Evolutionary conservation across 2,113 vertebrate species (phyloP).

Genomic region (Oreotrochilus melanogaster): DNA sequence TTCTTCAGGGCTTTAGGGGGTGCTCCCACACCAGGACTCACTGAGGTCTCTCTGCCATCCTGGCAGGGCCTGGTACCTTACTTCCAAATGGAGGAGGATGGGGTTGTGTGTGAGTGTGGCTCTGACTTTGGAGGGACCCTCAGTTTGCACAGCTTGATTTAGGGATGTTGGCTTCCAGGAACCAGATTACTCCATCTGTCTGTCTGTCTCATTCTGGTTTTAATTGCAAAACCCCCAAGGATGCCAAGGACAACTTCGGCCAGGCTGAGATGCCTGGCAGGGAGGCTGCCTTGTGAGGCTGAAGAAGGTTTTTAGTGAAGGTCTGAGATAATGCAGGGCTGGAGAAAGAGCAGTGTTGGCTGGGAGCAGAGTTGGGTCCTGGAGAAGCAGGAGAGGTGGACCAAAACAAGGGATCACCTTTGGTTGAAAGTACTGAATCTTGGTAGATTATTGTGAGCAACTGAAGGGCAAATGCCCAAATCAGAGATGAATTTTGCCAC

Average conservation of each 20-base stretch:
- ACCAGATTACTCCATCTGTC: fast-evolving
- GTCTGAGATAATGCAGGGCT: neutral
- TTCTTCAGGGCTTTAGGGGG: conserved; percentile 8
- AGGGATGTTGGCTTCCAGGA: neutral
- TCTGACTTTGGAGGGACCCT: fast-evolving
- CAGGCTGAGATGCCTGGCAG: neutral
- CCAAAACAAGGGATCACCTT: fast-evolving
- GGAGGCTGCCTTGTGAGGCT: fast-evolving
- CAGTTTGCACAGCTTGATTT: fast-evolving
- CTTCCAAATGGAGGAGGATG: neutral
- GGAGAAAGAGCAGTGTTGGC: neutral
- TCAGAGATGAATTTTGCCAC: neutral
- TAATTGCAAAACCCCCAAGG: neutral
- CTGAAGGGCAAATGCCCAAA: neutral
- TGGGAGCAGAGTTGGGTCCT: neutral
- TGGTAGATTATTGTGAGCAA: neutral
- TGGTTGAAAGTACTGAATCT: fast-evolving
- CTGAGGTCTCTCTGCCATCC: fast-evolving
- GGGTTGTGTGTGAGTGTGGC: neutral
- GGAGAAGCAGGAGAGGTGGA: neutral
- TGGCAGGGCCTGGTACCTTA: fast-evolving
- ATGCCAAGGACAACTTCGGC: neutral
- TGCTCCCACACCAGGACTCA: fast-evolving
- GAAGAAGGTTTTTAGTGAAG: neutral
- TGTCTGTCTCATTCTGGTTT: neutral